Percentiles rank a stretch among this genome's conserved stretches.
Conservation (phyloP, 2,113 vertebrate genomes). For the Zingel zingel region DNA sequence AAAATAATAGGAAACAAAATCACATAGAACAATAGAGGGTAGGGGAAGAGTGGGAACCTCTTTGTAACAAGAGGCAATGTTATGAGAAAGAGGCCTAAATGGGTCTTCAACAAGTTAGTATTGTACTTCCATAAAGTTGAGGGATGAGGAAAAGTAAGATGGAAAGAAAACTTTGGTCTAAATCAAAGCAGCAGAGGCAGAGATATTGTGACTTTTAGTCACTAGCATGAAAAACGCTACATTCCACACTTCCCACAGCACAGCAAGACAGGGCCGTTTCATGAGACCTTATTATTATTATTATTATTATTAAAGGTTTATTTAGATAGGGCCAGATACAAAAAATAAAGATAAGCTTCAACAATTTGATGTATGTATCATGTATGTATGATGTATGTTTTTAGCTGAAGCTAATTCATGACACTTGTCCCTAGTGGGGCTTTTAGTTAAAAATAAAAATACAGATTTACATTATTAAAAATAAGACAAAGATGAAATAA, state of each 20-base stretch:
- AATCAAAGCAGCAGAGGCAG: background rate
- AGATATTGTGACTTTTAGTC: background rate
- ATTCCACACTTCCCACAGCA: background rate
- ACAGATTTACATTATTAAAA: too few species aligned
- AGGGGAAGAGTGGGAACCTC: background rate
- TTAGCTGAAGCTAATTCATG: too few species aligned
- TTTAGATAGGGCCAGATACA: too few species aligned
- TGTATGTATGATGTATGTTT: too few species aligned
- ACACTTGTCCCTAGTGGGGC: too few species aligned
- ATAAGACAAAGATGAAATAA: too few species aligned
- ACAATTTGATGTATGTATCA: too few species aligned
- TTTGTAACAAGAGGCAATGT: background rate
- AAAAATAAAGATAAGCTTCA: too few species aligned
- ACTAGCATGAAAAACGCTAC: background rate
- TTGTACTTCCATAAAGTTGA: background rate
- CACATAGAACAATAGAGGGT: background rate
- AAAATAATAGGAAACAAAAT: conserved; percentile 2
- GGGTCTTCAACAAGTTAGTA: background rate
- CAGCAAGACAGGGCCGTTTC: background rate
- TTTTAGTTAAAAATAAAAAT: too few species aligned
- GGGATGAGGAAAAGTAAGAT: background rate
- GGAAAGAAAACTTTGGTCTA: background rate
- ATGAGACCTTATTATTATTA: background rate
- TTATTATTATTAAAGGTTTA: too few species aligned
- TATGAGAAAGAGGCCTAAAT: background rate